These are phyloP conservation scores for Atherinosoma microstoma DNA, from an alignment of 2,797 vertebrate species.

Conservation along the genomic window DNA sequence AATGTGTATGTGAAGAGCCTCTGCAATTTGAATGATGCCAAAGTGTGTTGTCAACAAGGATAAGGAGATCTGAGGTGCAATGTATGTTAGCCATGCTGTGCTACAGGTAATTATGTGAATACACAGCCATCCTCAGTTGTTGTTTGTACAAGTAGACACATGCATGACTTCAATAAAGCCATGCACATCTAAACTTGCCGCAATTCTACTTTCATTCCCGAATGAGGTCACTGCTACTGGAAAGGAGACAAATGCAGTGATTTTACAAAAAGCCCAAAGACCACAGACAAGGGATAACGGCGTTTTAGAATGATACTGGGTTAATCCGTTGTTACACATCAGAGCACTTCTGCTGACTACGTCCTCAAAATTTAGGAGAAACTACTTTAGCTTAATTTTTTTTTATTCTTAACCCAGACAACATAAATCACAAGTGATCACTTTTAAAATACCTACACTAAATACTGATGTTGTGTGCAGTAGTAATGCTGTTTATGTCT, in stretches of 20 bases:
- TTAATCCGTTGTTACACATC: slow-evolving; percentile 31
- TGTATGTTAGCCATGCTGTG: neutral
- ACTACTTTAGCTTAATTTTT: neutral
- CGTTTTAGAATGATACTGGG: slow-evolving; percentile 11
- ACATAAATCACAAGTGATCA: neutral
- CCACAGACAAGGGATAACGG: slow-evolving; percentile 11
- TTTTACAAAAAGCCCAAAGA: slow-evolving; percentile 7
- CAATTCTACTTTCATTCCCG: slow-evolving; percentile 3
- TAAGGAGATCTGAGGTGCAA: neutral
- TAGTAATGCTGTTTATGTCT: neutral
- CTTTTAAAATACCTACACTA: neutral
- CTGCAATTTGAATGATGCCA: neutral
- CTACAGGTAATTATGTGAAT: neutral
- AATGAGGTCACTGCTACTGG: slow-evolving; percentile 11
- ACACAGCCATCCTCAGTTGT: rapidly evolving
- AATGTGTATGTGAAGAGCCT: neutral
- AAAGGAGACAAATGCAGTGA: neutral
- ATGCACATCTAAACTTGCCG: neutral
- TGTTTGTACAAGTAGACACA: slow-evolving; percentile 19
- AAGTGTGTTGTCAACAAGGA: neutral
- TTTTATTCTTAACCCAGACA: neutral
- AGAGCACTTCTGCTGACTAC: slow-evolving; percentile 13
- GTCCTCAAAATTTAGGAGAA: neutral
- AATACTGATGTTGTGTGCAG: neutral
- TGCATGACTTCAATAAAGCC: neutral